Evolutionary conservation across 1,140 invertebrate species (phyloP).

Genomic region (Musca domestica): DNA sequence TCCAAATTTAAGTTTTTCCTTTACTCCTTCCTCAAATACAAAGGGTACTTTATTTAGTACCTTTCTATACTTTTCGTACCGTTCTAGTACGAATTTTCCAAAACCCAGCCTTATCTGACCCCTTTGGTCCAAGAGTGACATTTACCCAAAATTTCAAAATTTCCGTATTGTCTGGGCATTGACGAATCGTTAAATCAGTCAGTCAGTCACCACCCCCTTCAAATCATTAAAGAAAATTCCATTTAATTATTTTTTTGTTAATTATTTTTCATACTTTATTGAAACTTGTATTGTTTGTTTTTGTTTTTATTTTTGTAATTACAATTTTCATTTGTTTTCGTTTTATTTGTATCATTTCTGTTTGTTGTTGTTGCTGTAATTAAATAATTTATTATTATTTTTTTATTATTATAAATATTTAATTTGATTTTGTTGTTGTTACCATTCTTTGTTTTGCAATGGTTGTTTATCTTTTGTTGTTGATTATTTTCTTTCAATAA

Average conservation of each 20-base stretch:
- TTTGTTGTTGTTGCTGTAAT: background rate
- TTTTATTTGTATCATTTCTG: background rate
- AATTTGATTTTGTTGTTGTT: conserved; percentile 4
- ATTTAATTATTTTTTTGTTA: background rate
- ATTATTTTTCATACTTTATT: conserved; percentile 19
- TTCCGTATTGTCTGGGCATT: no score
- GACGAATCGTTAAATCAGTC: no score
- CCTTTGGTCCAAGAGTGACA: no score
- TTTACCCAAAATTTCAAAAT: no score
- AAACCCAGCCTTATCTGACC: no score
- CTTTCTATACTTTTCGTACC: no score
- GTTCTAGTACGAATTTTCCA: no score
- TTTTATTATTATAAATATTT: conserved; percentile 8
- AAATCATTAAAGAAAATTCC: background rate
- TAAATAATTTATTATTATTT: conserved; percentile 3
- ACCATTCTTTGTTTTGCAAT: background rate
- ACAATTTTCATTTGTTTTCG: background rate
- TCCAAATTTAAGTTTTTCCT: no score
- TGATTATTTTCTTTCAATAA: background rate
- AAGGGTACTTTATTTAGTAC: no score
- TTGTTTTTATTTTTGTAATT: background rate
- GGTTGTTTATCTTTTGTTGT: background rate
- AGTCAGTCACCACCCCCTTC: no score
- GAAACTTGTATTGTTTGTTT: conserved; percentile 10
- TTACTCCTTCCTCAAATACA: no score